Conservation (phyloP, 2,888 invertebrate genomes). For the Abrostola tripartita region DNA sequence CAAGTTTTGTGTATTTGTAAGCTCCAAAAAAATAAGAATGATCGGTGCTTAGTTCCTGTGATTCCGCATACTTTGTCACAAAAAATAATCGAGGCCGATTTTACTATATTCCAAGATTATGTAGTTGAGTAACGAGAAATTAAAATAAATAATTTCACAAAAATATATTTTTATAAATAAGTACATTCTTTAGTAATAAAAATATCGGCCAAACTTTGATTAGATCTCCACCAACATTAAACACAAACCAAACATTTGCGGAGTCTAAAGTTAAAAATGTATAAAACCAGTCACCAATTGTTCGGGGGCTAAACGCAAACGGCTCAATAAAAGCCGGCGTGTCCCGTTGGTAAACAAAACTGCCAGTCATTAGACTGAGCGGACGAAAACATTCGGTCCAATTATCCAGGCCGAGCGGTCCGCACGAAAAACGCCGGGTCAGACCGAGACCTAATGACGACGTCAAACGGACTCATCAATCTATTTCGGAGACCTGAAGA, state of each 20-base stretch:
- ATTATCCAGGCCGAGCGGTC: constrained; percentile 75
- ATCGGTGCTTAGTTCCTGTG: too few relatives aligned
- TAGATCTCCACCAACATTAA: constrained; percentile 7
- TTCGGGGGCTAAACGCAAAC: constrained; percentile 76
- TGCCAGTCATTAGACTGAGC: constrained; percentile 84
- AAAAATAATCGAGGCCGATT: too few relatives aligned
- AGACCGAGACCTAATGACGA: constrained; percentile 82
- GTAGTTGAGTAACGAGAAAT: too few relatives aligned
- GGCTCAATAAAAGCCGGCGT: constrained; percentile 81
- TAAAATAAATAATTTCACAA: too few relatives aligned
- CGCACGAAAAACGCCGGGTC: constrained; percentile 75
- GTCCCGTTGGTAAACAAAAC: constrained; percentile 84
- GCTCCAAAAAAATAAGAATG: background rate
- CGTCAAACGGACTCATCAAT: constrained; percentile 84
- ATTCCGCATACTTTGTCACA: too few relatives aligned
- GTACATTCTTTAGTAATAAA: background rate
- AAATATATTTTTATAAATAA: background rate
- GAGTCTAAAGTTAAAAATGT: constrained; percentile 62
- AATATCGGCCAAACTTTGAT: constrained; percentile 1
- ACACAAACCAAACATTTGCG: constrained; percentile 41
- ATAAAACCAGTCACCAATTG: constrained; percentile 71
- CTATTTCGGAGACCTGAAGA: constrained; percentile 72
- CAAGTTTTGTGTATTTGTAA: too few relatives aligned
- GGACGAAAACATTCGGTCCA: constrained; percentile 84
- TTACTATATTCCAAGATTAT: too few relatives aligned